Base-by-base conservation (phyloP, 2,888 invertebrate genomes). In the Rhagonycha fulva region DNA sequence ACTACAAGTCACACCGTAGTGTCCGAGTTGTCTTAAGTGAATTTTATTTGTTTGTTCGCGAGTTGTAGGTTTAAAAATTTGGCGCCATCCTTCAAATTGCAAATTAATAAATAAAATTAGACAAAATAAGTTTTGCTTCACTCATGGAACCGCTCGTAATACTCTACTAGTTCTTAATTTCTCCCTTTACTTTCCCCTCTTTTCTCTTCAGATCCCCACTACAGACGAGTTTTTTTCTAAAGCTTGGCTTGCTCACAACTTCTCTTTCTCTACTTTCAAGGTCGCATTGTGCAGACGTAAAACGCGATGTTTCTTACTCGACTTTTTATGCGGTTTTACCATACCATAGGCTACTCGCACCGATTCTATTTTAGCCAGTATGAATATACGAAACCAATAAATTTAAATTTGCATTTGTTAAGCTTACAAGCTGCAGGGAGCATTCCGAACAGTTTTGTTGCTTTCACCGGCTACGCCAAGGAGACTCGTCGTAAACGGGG, bases 111-210 rank as follows among this genome's bases (percentile, higher is more conserved):
- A 82, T 83, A 84, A 84, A 83, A 84, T 85, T 82, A 70, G 66
- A 74, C 72, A 70, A 75, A 77, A 32, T 75, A 68, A 63, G 72
- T 47, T 75, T 61, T 81, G 83, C 85, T 85, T 85, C 82, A 83
- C 84, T 84, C 84, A 83, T 85, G 84, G 85, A 85, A 85, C 85
- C 86, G 83, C 86, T 84, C 86, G 85, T 86, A 86, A 86, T 85
- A 86, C 86, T 66, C 63, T 85, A 85, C 85, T 84, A 85, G 84
- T 84, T 86, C 86, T 86, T 85, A 87, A 88, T 88, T 88, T 88
- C 88, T 88, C 87, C 87, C 87, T 87, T 88, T 88, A 87, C 87
- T 88, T 88, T 87, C 87, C 88, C 87, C 87, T 86, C 87, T 87
- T 87, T 87, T 86, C 87, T 87, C 85, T 86, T 84, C 79, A 80